Conservation (phyloP, 1,140 invertebrate species). For the Portunus trituberculatus region DNA sequence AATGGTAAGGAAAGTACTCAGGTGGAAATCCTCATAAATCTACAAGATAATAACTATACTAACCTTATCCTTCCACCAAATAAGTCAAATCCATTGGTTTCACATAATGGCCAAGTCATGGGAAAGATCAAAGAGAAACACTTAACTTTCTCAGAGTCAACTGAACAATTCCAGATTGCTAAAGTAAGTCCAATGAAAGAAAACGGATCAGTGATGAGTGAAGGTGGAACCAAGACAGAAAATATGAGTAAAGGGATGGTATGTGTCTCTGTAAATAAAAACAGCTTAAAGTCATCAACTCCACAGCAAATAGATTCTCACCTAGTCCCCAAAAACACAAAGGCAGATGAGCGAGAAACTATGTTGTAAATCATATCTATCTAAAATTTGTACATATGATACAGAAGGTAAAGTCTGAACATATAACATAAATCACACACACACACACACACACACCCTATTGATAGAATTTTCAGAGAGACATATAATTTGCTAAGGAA, state of each 20-base stretch:
- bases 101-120: conserved; percentile 45
- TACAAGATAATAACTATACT: background rate
- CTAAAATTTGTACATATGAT: background rate
- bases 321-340: conserved; percentile 34
- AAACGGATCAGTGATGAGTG: conserved; percentile 51
- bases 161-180: conserved; percentile 49
- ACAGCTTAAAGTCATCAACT: conserved; percentile 57
- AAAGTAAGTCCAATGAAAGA: conserved; percentile 40
- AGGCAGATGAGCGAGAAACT: conserved; percentile 60
- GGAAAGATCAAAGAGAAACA: conserved; percentile 47
- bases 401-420: background rate
- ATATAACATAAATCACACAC: background rate
- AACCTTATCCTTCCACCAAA: background rate
- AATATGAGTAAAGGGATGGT: conserved; percentile 33
- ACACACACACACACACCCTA: no score
- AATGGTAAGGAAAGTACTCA: conserved; percentile 7
- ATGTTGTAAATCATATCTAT: conserved; percentile 41
- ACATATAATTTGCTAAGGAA: no score
- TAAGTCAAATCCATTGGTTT: background rate
- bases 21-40: conserved; percentile 61
- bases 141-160: conserved; percentile 65
- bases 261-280: conserved; percentile 63
- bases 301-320: conserved; percentile 51
- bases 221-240: background rate
- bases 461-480: background rate